These are phyloP conservation scores for Coelopa frigida DNA, from an alignment of 1,140 invertebrate genomes.

Conservation along the genomic window DNA sequence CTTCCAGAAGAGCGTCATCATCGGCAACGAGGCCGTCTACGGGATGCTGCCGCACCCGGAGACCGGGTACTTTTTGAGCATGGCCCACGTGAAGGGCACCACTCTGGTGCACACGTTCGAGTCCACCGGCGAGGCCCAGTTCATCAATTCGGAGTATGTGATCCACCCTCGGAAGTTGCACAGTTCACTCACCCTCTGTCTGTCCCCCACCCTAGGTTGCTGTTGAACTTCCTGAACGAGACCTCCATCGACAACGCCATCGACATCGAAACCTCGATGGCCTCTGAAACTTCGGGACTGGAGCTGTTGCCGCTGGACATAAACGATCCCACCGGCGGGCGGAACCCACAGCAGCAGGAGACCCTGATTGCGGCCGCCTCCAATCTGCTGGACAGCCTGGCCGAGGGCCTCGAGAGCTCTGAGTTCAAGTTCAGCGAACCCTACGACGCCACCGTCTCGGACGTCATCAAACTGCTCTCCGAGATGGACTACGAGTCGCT, in stretches of 20 bases:
- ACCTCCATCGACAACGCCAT: constrained; percentile 34
- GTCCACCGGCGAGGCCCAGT: constrained; percentile 41
- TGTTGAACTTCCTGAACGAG: constrained; percentile 36
- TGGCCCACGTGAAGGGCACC: constrained; percentile 38
- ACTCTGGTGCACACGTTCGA: constrained; percentile 42
- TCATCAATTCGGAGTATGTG: constrained; percentile 36
- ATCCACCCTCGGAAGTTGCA: constrained; percentile 30
- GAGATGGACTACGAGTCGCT: constrained; percentile 49
- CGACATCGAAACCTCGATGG: constrained; percentile 34
- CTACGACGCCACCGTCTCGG: constrained; percentile 46
- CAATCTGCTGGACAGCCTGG: constrained; percentile 35
- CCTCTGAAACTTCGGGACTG: constrained; percentile 23
- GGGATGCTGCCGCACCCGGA: constrained; percentile 35
- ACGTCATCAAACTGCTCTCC: constrained; percentile 47
- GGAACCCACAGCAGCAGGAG: constrained; percentile 32
- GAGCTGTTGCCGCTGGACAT: constrained; percentile 26
- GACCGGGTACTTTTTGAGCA: constrained; percentile 37
- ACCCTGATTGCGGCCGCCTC: constrained; percentile 29
- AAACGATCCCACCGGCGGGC: constrained; percentile 38
- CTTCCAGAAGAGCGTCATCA: constrained; percentile 41
- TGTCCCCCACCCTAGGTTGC: constrained; percentile 20
- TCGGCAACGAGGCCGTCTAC: constrained; percentile 41
- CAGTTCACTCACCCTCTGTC: constrained; percentile 18
- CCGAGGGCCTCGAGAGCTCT: constrained; percentile 44
- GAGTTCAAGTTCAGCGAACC: constrained; percentile 45